A percentile compares a stretch with the other conserved stretches of the same genome.
Evolutionary conservation across 2,888 invertebrate species (phyloP).

Genomic region (Drosophila robusta): DNA sequence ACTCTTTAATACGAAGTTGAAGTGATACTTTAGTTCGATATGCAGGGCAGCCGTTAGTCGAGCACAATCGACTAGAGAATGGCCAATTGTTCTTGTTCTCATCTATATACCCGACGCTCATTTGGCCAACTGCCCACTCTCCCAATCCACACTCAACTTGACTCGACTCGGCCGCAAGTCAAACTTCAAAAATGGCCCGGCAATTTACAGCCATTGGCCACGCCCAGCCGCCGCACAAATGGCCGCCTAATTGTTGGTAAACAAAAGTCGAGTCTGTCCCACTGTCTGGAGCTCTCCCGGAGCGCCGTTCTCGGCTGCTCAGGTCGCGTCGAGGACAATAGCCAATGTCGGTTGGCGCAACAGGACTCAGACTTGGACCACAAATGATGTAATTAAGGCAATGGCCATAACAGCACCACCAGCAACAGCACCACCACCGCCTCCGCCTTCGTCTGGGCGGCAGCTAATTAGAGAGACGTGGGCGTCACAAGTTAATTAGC

Average conservation of each 20-base stretch:
- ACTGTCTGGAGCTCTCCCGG: neutral
- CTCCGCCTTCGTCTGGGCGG: conserved; percentile 33
- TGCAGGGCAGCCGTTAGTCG: neutral
- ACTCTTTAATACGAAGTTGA: no score
- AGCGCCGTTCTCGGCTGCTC: conserved; percentile 3
- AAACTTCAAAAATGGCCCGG: conserved; percentile 67
- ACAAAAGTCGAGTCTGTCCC: conserved; percentile 59
- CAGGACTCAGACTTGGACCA: conserved; percentile 63
- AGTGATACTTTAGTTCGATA: neutral
- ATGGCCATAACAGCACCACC: conserved; percentile 24
- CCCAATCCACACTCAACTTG: neutral
- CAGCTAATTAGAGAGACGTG: conserved; percentile 73
- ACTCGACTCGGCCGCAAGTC: conserved; percentile 29
- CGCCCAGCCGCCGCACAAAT: conserved; percentile 57
- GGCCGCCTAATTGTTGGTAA: conserved; percentile 76
- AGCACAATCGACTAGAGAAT: neutral
- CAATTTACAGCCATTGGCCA: conserved; percentile 77
- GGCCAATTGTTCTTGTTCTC: no score
- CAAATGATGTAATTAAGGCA: conserved; percentile 78
- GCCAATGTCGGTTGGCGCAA: conserved; percentile 52
- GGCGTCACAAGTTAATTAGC: conserved; percentile 78
- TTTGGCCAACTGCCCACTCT: conserved; percentile 43
- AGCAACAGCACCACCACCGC: neutral
- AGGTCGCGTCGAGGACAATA: conserved; percentile 35
- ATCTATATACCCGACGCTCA: neutral